These are phyloP conservation scores for Amitus sp. DNA, from an alignment of 2,888 invertebrate genomes.

Conservation along the genomic window DNA sequence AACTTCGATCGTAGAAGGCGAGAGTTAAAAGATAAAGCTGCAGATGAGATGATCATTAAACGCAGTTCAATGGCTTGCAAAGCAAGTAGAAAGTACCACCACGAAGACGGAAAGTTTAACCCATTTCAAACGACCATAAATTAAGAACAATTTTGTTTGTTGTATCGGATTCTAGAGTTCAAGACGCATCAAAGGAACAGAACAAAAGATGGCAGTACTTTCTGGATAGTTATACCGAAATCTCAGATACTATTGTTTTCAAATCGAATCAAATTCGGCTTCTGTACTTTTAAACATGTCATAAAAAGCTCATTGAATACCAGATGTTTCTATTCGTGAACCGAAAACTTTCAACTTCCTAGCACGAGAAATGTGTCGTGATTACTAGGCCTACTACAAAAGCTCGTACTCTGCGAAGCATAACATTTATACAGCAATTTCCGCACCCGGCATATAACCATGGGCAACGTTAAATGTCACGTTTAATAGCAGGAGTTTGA, in stretches of 20 bases:
- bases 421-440: slow-evolving; percentile 52
- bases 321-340: slow-evolving; percentile 21
- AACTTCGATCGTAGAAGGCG: slow-evolving; percentile 21
- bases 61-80: slow-evolving; percentile 32
- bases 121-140: background rate
- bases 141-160: background rate
- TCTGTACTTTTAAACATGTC: slow-evolving; percentile 20
- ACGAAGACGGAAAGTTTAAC: background rate
- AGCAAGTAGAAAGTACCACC: slow-evolving; percentile 28
- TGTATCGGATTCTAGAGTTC: background rate
- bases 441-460: slow-evolving; percentile 28
- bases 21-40: slow-evolving; percentile 27
- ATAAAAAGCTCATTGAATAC: slow-evolving; percentile 31
- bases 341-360: slow-evolving; percentile 17
- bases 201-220: too few species aligned
- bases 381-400: slow-evolving; percentile 25
- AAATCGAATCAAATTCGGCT: slow-evolving; percentile 15
- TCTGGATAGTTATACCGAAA: slow-evolving; percentile 11
- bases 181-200: background rate
- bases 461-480: slow-evolving; percentile 28
- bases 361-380: slow-evolving; percentile 30
- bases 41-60: slow-evolving; percentile 34
- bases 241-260: too few species aligned
- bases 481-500: slow-evolving; percentile 26
- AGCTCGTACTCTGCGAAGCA: slow-evolving; percentile 43